Conservation (phyloP, 2,113 vertebrate species). For the Rhinichthys klamathensis region DNA sequence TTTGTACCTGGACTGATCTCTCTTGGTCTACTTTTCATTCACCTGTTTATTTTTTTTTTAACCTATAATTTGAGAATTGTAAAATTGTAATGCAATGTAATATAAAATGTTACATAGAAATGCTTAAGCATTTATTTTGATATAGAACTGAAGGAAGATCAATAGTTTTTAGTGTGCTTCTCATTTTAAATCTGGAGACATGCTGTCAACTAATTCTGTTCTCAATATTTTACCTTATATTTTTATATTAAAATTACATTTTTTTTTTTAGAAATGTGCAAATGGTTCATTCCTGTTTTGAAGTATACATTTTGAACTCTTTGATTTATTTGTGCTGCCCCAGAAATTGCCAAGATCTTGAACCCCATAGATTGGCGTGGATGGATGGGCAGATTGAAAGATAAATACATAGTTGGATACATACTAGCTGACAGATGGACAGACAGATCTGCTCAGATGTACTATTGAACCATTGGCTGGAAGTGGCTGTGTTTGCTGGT, state of each 20-base stretch:
- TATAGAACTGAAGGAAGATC: background rate
- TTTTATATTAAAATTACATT: background rate
- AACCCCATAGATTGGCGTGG: background rate
- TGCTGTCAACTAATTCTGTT: background rate
- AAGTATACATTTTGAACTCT: background rate
- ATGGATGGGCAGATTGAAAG: background rate
- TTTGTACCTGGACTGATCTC: background rate
- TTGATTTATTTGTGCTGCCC: background rate
- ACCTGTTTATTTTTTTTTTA: background rate
- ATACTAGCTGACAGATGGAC: conserved; percentile 26
- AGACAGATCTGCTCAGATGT: conserved; percentile 25
- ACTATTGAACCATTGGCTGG: conserved; percentile 23
- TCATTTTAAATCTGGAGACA: background rate
- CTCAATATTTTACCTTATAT: background rate
- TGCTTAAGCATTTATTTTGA: background rate
- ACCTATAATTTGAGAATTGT: background rate
- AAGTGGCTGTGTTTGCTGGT: conserved; percentile 1
- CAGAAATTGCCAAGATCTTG: background rate
- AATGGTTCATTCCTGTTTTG: background rate
- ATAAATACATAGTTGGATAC: conserved; percentile 3
- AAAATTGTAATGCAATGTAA: background rate
- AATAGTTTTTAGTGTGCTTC: background rate
- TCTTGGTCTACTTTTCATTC: background rate
- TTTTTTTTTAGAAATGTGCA: background rate
- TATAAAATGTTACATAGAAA: background rate